Evolutionary conservation across 2,113 vertebrate genomes (phyloP).

Genomic region (Aleadryas rufinucha): DNA sequence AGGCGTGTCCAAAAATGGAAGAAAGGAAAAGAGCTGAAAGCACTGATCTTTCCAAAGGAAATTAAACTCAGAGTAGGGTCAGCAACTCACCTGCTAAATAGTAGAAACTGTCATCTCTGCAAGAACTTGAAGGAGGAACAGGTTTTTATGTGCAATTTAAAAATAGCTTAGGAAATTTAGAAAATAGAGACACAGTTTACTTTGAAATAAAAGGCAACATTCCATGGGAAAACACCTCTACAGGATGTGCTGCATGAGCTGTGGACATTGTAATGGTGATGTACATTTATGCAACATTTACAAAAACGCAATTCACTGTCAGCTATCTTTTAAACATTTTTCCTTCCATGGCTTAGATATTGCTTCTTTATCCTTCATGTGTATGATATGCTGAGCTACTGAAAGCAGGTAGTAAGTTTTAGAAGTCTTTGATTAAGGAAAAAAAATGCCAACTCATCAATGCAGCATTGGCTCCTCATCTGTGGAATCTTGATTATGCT

Average conservation of each 20-base stretch:
- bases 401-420: background rate
- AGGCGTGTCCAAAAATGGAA: background rate
- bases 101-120: background rate
- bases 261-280: too few relatives aligned
- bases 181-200: background rate
- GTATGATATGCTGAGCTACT: background rate
- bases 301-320: background rate
- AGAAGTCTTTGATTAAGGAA: background rate
- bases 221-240: background rate
- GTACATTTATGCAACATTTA: background rate
- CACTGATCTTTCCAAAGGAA: background rate
- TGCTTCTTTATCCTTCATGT: background rate
- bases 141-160: background rate
- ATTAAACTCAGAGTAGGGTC: background rate
- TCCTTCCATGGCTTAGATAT: background rate
- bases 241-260: background rate
- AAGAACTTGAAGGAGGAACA: background rate
- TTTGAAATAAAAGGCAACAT: background rate
- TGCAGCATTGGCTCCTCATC: background rate
- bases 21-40: background rate
- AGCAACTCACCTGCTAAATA: background rate
- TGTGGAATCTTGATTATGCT: background rate
- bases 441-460: background rate
- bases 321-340: background rate
- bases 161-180: background rate